A percentile compares a stretch with the other conserved stretches of the same genome.
phyloP scores from a whole-genome alignment of 2,113 vertebrate genomes.

The Pardalotus punctatus region DNA sequence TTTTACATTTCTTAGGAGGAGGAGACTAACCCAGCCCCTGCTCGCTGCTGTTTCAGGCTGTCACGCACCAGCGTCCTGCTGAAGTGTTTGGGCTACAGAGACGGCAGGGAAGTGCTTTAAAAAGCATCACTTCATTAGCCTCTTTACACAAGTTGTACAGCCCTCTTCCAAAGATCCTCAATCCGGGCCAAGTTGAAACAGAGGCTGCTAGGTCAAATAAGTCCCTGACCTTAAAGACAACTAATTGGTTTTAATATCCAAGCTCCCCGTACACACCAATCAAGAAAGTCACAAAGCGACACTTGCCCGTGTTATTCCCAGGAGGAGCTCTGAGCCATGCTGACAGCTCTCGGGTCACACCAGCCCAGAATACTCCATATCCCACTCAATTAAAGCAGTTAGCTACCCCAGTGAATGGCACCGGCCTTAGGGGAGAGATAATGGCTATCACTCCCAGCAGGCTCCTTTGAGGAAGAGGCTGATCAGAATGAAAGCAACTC shows the following conservation, averaged over 20 bases:
- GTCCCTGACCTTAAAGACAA: constrained; percentile 25
- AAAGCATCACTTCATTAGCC: constrained; percentile 37
- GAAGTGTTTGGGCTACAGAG: not conserved
- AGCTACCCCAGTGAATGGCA: not conserved
- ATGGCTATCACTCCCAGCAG: not conserved
- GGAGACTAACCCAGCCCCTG: not conserved
- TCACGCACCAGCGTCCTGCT: not conserved
- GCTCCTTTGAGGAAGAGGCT: not conserved
- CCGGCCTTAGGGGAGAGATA: not conserved
- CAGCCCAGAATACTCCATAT: not conserved
- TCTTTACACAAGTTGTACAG: not conserved
- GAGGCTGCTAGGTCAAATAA: constrained; percentile 8
- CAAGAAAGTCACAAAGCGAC: not conserved
- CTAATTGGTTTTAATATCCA: constrained; percentile 32
- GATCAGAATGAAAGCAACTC: not conserved
- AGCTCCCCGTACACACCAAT: not conserved
- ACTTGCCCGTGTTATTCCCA: not conserved
- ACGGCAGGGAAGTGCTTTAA: constrained; percentile 38
- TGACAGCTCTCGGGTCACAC: constrained; percentile 17
- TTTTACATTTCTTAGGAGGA: not conserved
- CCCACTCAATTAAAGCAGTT: constrained; percentile 5
- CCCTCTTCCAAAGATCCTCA: not conserved
- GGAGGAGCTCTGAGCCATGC: not conserved
- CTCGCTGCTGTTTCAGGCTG: not conserved
- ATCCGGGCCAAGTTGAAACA: constrained; percentile 14